These are phyloP conservation scores for Troides aeacus DNA, from an alignment of 2,888 invertebrate species.

Conservation along the genomic window DNA sequence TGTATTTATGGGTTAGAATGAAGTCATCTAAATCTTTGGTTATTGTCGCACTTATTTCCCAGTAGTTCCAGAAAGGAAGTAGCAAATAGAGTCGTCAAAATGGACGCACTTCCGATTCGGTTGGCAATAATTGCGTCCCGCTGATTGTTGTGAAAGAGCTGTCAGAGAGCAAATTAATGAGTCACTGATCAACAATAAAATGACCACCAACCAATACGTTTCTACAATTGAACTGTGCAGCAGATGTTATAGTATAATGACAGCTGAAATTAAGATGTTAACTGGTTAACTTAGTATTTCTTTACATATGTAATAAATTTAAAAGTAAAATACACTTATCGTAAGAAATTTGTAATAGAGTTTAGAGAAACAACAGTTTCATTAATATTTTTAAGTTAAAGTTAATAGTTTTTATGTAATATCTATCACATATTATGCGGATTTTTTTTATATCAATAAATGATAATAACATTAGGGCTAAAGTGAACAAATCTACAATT, in stretches of 20 bases:
- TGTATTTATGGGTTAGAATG: conserved; percentile 17
- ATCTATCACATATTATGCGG: too few species aligned
- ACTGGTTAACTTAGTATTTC: not conserved
- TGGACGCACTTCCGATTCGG: conserved; percentile 59
- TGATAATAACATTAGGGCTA: too few species aligned
- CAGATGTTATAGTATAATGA: conserved; percentile 29
- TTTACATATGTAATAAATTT: not conserved
- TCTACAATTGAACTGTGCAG: conserved; percentile 36
- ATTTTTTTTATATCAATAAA: too few species aligned
- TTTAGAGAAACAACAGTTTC: too few species aligned
- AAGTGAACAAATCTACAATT: too few species aligned
- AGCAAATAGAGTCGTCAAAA: conserved; percentile 67
- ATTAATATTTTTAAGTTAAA: too few species aligned
- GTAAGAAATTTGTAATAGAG: too few species aligned
- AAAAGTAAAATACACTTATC: too few species aligned
- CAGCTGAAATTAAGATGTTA: conserved; percentile 33
- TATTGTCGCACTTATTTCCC: conserved; percentile 26
- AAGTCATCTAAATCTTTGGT: conserved; percentile 10
- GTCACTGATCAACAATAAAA: conserved; percentile 47
- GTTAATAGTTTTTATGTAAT: too few species aligned
- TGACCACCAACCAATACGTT: conserved; percentile 46
- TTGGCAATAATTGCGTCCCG: conserved; percentile 57
- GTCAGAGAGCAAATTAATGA: conserved; percentile 68
- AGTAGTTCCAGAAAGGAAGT: conserved; percentile 51
- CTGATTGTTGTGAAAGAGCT: conserved; percentile 74